Evolutionary conservation across 1,140 invertebrate species (phyloP).

Genomic region (Tribolium madens): DNA sequence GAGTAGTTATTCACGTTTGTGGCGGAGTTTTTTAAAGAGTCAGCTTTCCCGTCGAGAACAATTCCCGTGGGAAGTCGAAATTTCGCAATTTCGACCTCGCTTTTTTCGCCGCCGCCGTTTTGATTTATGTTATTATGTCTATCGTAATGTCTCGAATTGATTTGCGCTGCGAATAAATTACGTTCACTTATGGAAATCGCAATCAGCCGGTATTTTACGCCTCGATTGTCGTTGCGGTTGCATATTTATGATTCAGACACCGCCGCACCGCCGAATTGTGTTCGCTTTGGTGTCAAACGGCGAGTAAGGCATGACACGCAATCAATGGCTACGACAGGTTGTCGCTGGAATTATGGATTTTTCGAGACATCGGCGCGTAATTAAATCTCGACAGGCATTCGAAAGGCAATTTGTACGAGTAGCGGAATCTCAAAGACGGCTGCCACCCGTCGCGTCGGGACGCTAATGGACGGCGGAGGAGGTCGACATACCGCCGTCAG

Average conservation of each 20-base stretch:
- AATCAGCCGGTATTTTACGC: slow-evolving; percentile 51
- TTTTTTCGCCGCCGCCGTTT: not conserved
- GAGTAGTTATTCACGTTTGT: slow-evolving; percentile 51
- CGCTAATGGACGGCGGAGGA: not conserved
- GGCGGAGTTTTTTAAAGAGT: slow-evolving; percentile 21
- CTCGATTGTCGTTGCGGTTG: slow-evolving; percentile 45
- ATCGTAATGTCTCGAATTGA: slow-evolving; percentile 39
- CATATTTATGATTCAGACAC: slow-evolving; percentile 54
- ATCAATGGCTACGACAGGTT: slow-evolving; percentile 44
- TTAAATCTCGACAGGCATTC: slow-evolving; percentile 45
- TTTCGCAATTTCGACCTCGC: slow-evolving; percentile 22
- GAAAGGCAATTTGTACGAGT: slow-evolving; percentile 43
- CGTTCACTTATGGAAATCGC: slow-evolving; percentile 54
- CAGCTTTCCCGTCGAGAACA: slow-evolving; percentile 26
- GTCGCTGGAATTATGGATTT: slow-evolving; percentile 44
- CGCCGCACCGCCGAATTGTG: slow-evolving; percentile 33
- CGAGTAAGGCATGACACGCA: slow-evolving; percentile 15
- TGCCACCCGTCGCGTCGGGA: not conserved
- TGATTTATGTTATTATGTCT: slow-evolving; percentile 45
- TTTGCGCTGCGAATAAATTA: slow-evolving; percentile 47
- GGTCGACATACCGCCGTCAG: too few species aligned
- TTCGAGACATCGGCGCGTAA: slow-evolving; percentile 40
- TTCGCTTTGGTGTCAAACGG: slow-evolving; percentile 18
- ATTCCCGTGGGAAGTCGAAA: not conserved
- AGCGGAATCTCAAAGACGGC: slow-evolving; percentile 27